Evolutionary conservation across 2,797 vertebrate genomes (phyloP), one percentile per base, ranked within the genome.

Genomic region (Typhlichthys eigenmanni): DNA sequence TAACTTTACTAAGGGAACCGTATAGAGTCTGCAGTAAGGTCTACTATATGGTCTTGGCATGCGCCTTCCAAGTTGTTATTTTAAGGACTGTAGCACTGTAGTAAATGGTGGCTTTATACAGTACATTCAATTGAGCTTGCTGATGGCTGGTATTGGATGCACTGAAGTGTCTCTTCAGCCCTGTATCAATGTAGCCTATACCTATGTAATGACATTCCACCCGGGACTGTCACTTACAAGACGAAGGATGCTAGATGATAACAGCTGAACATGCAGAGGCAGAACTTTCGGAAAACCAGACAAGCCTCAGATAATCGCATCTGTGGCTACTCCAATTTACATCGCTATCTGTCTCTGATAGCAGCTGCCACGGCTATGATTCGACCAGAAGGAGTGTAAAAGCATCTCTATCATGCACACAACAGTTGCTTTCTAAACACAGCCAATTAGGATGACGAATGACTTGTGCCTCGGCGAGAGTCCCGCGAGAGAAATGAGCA

Each of bases 371-470:
- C 52, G 10, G 76, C 71, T 79, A 82, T 82, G 83, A 85, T 89
- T 81, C 85, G 83, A 86, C 84, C 85, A 77, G 78, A 80, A 80
- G 73, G 78, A 85, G 71, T 70, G 69, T 64, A 71, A 80, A 80
- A 78, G 81, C 77, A 71, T 81, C 72, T 85, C 80, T 81, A 80
- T 87, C 83, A 87, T 83, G 72, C 58, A 72, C 58, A 72, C 83
- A 82, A 71, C 73, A 73, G 80, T 85, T 77, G 83, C 84, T 87
- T 82, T 85, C 78, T 90, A 89, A 92, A 90, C 85, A 80, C 76
- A 75, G 73, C 85, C 88, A 92, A 91, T 92, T 92, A 91, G 85
- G 87, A 87, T 89, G 91, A 92, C 64, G 76, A 87, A 92, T 90
- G 85, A 81, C 76, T 89, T 57, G 65, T 9, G 68, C 79, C 78